Base-by-base conservation (phyloP, 2,888 invertebrate species). In the Deilephila porcellus region DNA sequence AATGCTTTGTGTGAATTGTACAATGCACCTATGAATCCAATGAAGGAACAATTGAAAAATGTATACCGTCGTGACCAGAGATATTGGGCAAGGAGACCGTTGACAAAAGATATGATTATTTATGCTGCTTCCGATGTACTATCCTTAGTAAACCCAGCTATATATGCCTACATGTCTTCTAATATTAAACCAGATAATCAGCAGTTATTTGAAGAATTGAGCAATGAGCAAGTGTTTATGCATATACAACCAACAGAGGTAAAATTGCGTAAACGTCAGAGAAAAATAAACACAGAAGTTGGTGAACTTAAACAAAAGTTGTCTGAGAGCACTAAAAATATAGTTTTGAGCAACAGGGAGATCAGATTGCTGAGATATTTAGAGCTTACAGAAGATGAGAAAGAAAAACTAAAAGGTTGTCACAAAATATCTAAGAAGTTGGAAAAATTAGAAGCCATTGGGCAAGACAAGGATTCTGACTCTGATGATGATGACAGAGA, bases 401-500 rank as follows among this genome's bases (percentile, higher is more conserved):
- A 98, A 84, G 98, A 98, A 82, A 98, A 98, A 88, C 93, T 98
- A 25, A 98, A 98, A 89, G 97, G 98, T 59, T 97, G 97, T 72
- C 97, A 98, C 85, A 98, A 98, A 93, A 98, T 98, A 76, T 98
- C 98, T 0, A 97, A 97, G 85, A 98, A 98, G 88, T 92, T 98
- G 76, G 98, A 98, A 86, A 98, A 98, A 91, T 95, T 98, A 77
- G 98, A 98, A 91, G 97, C 96, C 78, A 95, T 97, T 79, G 96
- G 96, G 20, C 97, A 97, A 83, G 97, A 97, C 76, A 96, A 96
- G 78, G 97, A 97, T 80, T 97, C 97, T 74, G 97, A 97, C 82
- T 97, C 97, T 2, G 97, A 97, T 72, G 95, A 95, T 81, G 97
- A 97, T 80, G 96, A 96, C 72, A 96, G 96, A 80, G 97, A 96